Percentiles rank a stretch among this genome's conserved stretches.
Evolutionary conservation across 1,140 invertebrate species (phyloP).

Genomic region (Halictus rubicundus): DNA sequence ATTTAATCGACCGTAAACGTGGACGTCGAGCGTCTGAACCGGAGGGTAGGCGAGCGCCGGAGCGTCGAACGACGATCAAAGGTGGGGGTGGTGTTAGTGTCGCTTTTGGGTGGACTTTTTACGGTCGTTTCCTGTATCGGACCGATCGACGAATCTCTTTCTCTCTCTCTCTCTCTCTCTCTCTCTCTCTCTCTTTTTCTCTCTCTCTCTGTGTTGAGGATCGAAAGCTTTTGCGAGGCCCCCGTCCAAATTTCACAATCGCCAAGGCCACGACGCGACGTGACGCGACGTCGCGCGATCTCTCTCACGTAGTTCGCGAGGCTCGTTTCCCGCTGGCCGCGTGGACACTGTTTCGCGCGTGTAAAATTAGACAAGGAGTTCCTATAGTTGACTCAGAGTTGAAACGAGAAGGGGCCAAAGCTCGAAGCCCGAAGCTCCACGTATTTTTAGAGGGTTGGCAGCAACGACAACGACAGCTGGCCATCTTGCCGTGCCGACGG

Average conservation of each 20-base stretch:
- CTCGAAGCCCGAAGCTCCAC: slow-evolving; percentile 30
- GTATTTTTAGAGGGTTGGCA: slow-evolving; percentile 65
- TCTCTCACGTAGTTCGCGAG: not conserved
- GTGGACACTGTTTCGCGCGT: slow-evolving; percentile 46
- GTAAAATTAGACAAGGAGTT: slow-evolving; percentile 64
- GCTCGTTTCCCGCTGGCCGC: not conserved
- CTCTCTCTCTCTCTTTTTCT: no score
- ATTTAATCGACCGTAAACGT: no score
- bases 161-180: no score
- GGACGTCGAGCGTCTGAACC: no score
- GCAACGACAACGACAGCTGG: slow-evolving; percentile 59
- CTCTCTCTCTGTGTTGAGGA: no score
- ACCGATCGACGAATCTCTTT: no score
- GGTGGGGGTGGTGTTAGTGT: no score
- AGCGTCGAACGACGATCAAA: no score
- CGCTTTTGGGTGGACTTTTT: no score
- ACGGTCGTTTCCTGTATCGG: no score
- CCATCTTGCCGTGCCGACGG: slow-evolving; percentile 49
- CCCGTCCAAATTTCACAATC: slow-evolving; percentile 50
- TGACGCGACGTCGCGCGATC: not conserved
- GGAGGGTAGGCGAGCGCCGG: no score
- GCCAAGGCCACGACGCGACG: slow-evolving; percentile 24
- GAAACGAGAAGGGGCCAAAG: slow-evolving; percentile 25
- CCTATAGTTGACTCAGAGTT: slow-evolving; percentile 57
- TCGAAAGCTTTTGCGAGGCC: slow-evolving; percentile 14